Conservation (phyloP, 2,797 vertebrate genomes). For the Simalia tracyae region DNA sequence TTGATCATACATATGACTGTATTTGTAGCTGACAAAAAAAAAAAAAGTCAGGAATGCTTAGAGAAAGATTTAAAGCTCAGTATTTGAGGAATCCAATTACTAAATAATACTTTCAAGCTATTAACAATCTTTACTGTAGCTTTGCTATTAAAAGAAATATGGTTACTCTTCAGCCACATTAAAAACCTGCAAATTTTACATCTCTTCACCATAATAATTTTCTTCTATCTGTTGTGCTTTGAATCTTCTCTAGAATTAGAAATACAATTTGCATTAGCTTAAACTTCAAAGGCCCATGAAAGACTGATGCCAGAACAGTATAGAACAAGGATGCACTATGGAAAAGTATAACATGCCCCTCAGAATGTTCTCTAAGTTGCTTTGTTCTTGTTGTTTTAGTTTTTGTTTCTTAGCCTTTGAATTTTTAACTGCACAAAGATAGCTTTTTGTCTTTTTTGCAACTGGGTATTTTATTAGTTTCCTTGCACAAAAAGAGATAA, state of each 20-base stretch:
- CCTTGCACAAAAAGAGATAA: background rate
- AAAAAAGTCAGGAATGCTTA: background rate
- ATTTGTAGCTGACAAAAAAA: constrained; percentile 5
- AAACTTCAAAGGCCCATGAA: background rate
- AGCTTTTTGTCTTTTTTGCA: background rate
- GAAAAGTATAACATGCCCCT: background rate
- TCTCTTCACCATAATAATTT: background rate
- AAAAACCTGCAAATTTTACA: background rate
- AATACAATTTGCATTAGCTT: background rate
- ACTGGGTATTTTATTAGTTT: background rate
- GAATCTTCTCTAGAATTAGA: background rate
- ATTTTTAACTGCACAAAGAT: background rate
- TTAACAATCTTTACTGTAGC: constrained; percentile 9
- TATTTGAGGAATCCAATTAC: constrained; percentile 27
- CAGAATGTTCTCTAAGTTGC: background rate
- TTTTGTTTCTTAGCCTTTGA: background rate
- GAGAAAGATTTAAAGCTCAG: constrained; percentile 8
- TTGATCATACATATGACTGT: constrained; percentile 10
- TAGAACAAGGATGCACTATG: background rate
- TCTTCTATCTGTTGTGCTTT: background rate
- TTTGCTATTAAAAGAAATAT: constrained; percentile 6
- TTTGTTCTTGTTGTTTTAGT: background rate
- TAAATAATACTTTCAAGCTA: constrained; percentile 29
- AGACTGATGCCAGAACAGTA: background rate
- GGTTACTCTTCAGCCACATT: background rate